phyloP scores from a whole-genome alignment of 2,113 vertebrate species.

The Antennarius striatus region DNA sequence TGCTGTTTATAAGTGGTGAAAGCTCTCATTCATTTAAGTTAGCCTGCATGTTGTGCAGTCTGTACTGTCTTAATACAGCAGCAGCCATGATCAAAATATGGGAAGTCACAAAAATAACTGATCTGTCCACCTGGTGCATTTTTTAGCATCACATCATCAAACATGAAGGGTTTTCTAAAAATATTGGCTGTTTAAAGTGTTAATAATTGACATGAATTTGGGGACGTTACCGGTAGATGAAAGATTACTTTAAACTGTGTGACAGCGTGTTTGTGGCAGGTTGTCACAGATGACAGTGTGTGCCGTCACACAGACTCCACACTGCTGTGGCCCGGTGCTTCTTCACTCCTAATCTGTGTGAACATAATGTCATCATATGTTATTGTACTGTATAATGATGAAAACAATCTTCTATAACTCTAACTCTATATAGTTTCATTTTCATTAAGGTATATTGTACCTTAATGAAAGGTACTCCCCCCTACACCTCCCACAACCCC shows the following conservation, averaged over 20 bases:
- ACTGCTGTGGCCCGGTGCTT: too few relatives aligned
- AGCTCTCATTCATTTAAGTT: slow-evolving; percentile 1
- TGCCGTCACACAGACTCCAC: slow-evolving; percentile 12
- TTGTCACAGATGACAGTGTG: slow-evolving; percentile 35
- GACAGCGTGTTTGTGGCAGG: slow-evolving; percentile 20
- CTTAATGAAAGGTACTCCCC: too few relatives aligned
- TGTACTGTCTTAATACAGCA: slow-evolving; percentile 9
- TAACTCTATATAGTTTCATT: too few relatives aligned
- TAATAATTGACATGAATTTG: too few relatives aligned
- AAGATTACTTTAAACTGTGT: slow-evolving; percentile 23
- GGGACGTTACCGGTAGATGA: slow-evolving; percentile 32
- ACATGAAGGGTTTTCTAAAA: too few relatives aligned
- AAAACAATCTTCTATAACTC: too few relatives aligned
- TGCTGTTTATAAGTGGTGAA: not conserved
- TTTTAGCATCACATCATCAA: not conserved
- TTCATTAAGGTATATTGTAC: too few relatives aligned
- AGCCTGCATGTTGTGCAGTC: slow-evolving; percentile 9
- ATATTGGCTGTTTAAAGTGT: too few relatives aligned
- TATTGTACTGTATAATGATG: too few relatives aligned
- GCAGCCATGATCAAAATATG: not conserved
- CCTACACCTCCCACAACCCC: too few relatives aligned
- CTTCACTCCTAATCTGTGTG: too few relatives aligned
- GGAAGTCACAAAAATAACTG: not conserved
- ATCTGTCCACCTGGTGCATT: not conserved
- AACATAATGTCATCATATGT: too few relatives aligned